Evolutionary conservation across 2,797 vertebrate genomes (phyloP).

Genomic region (Tapirus indicus): DNA sequence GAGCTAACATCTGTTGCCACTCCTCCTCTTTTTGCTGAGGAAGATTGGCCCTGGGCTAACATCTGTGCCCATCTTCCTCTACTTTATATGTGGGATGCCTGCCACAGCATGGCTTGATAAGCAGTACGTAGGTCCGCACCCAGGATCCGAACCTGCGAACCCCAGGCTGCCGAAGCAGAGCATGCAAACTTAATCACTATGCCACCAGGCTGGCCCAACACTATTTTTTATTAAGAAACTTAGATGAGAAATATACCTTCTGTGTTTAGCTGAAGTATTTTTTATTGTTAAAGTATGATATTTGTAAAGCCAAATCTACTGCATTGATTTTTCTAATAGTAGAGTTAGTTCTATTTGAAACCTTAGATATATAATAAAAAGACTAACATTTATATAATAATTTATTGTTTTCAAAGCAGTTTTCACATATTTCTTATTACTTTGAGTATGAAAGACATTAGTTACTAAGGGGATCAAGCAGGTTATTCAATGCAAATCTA

Average conservation of each 20-base stretch:
- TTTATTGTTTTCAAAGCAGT: neutral
- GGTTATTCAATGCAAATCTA: neutral
- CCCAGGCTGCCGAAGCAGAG: too few relatives aligned
- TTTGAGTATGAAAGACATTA: neutral
- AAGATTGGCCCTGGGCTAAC: too few relatives aligned
- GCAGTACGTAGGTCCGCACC: too few relatives aligned
- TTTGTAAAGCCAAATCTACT: neutral
- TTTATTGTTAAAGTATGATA: neutral
- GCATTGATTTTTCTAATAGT: neutral
- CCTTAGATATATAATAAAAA: neutral
- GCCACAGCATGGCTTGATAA: too few relatives aligned
- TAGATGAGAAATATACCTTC: neutral
- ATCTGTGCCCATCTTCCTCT: too few relatives aligned
- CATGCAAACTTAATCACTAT: too few relatives aligned
- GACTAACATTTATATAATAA: neutral
- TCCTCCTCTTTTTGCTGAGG: too few relatives aligned
- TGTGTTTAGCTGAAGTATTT: slow-evolving; percentile 24
- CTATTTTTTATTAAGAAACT: neutral
- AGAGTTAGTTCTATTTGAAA: neutral
- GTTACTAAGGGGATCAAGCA: neutral
- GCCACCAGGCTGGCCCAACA: too few relatives aligned
- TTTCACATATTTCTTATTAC: neutral
- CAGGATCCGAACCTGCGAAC: too few relatives aligned
- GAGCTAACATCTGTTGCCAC: too few relatives aligned
- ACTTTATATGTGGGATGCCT: too few relatives aligned